Evolutionary conservation across 2,113 vertebrate genomes (phyloP).

Genomic region (Phocoena phocoena): DNA sequence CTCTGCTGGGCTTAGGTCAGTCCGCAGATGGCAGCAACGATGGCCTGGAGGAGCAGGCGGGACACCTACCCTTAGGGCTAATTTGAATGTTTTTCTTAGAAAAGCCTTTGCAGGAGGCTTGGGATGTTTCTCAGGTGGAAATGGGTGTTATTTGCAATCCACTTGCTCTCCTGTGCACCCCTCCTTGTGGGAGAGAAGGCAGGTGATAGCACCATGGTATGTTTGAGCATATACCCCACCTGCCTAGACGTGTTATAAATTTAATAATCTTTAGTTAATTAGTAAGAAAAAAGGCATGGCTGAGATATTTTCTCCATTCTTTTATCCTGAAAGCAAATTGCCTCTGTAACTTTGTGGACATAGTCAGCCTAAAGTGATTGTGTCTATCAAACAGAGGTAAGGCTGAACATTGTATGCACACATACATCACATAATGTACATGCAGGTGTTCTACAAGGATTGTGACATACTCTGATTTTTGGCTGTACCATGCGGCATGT

Average conservation of each 20-base stretch:
- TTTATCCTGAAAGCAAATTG: neutral
- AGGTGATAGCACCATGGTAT: neutral
- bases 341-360: neutral
- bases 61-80: neutral
- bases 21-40: neutral
- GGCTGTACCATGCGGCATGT: no score
- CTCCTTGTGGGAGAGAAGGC: neutral
- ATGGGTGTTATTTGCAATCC: neutral
- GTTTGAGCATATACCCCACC: neutral
- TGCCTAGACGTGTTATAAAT: neutral
- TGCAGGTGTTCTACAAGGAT: neutral
- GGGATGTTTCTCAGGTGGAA: neutral
- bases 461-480: no score
- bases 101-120: neutral
- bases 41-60: no score
- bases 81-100: neutral
- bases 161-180: no score
- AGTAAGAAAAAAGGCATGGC: neutral
- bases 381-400: neutral
- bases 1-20: neutral
- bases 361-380: neutral
- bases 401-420: neutral
- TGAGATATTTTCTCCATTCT: neutral
- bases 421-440: neutral
- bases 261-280: neutral